These are phyloP conservation scores for Noctua pronuba DNA, from an alignment of 2,888 invertebrate genomes.

Conservation along the genomic window DNA sequence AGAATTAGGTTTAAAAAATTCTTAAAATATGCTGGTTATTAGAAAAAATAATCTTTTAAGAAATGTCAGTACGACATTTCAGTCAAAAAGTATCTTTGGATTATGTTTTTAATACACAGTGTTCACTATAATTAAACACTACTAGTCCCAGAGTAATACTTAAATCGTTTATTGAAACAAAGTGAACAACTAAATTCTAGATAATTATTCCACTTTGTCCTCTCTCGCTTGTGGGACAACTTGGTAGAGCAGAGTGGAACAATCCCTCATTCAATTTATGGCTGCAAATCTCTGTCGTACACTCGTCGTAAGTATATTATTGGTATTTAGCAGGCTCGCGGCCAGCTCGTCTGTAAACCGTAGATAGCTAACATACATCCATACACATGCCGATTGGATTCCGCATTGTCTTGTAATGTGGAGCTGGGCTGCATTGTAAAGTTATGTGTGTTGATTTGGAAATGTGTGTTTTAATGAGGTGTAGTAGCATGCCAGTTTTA, in stretches of 20 bases:
- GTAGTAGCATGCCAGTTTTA: background rate
- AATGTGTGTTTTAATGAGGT: background rate
- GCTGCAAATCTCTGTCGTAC: conserved; percentile 82
- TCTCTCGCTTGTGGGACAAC: background rate
- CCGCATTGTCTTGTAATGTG: conserved; percentile 72
- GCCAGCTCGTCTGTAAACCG: conserved; percentile 80
- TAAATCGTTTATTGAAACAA: background rate
- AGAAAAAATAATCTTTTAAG: background rate
- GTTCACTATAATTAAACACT: background rate
- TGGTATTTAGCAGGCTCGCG: conserved; percentile 85
- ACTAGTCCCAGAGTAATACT: background rate
- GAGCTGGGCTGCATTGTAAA: conserved; percentile 21
- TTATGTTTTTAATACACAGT: background rate
- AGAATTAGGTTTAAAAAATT: background rate
- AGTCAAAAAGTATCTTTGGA: background rate
- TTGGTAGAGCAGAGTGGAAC: background rate
- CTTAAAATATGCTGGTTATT: background rate
- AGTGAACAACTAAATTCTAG: background rate
- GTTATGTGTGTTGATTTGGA: conserved; percentile 11
- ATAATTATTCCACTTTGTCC: background rate
- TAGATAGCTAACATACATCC: conserved; percentile 83
- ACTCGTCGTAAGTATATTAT: conserved; percentile 84
- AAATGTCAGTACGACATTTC: background rate
- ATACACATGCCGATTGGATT: conserved; percentile 71
- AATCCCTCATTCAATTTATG: conserved; percentile 80